Conservation (phyloP, 1,140 invertebrate species). For the Stegodyphus dumicola region DNA sequence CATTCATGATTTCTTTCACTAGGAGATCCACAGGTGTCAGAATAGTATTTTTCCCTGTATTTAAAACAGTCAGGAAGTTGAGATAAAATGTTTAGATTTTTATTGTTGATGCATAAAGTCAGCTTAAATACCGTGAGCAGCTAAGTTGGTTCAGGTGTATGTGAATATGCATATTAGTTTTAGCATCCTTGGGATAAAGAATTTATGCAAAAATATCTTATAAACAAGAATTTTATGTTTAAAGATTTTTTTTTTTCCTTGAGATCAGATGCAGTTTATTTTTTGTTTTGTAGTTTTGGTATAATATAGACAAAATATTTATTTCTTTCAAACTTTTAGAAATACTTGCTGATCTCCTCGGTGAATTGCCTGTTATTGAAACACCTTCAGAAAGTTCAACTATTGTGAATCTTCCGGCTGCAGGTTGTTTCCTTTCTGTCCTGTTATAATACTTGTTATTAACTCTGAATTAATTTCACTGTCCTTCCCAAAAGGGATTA, state of each 20-base stretch:
- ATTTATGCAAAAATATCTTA: background rate
- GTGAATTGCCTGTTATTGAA: slow-evolving; percentile 61
- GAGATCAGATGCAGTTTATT: background rate
- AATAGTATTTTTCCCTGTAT: background rate
- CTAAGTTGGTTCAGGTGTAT: no score
- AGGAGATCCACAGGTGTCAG: no score
- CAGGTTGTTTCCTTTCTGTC: slow-evolving; percentile 54
- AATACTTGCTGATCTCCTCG: slow-evolving; percentile 64
- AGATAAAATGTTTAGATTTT: background rate
- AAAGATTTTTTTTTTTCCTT: background rate
- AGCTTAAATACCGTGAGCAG: background rate
- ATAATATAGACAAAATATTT: background rate
- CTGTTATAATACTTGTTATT: slow-evolving; percentile 1
- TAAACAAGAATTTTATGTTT: background rate
- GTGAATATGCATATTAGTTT: no score
- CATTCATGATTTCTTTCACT: no score
- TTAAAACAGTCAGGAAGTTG: background rate
- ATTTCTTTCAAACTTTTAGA: slow-evolving; percentile 48
- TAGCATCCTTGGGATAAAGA: background rate
- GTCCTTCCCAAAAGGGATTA: no score
- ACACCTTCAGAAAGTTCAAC: slow-evolving; percentile 55
- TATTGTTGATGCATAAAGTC: background rate
- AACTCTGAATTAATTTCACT: no score
- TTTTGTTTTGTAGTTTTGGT: background rate
- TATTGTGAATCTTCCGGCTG: slow-evolving; percentile 58